Evolutionary conservation across 2,113 vertebrate species (phyloP).

Genomic region (Ictalurus furcatus): DNA sequence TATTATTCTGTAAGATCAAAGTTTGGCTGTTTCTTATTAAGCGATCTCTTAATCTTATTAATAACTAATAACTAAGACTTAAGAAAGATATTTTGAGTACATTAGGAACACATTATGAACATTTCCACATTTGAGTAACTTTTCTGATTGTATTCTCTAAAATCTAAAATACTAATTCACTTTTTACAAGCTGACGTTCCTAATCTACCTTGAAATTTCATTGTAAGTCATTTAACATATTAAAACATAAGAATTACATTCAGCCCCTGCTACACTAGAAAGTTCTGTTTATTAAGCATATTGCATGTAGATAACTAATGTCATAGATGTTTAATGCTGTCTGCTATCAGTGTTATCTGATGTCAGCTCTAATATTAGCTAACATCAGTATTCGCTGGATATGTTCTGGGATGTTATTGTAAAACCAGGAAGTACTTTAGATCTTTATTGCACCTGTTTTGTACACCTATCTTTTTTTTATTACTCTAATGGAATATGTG

Average conservation of each 20-base stretch:
- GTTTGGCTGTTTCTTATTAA: background rate
- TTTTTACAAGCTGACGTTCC: background rate
- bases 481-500: background rate
- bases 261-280: too few species aligned
- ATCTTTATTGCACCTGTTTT: background rate
- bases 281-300: background rate
- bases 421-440: background rate
- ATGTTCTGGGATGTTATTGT: background rate
- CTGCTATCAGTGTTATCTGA: background rate
- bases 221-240: background rate
- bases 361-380: background rate
- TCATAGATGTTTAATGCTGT: background rate
- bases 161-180: background rate
- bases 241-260: background rate
- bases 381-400: too few species aligned
- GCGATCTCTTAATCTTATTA: background rate
- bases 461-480: background rate
- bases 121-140: background rate
- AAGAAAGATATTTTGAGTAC: background rate
- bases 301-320: background rate
- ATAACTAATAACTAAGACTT: background rate
- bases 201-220: background rate
- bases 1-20: background rate
- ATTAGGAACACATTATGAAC: background rate
- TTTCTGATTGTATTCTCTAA: background rate